Evolutionary conservation across 2,797 vertebrate species (phyloP).

Genomic region (Cyclura pinguis): DNA sequence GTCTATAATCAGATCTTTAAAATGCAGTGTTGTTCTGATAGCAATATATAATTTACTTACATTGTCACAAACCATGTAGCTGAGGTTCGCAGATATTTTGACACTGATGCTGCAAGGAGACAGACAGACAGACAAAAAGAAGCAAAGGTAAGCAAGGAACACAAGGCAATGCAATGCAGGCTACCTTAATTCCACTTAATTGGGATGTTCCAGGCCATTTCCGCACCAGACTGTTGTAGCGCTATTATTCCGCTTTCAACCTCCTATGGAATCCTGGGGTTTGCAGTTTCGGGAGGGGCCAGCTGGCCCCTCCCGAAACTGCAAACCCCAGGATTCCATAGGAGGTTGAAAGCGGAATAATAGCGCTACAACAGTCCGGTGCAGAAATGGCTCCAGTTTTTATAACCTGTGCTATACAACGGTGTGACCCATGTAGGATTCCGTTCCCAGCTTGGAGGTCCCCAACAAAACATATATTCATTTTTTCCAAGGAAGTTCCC

Average conservation of each 20-base stretch:
- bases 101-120: neutral
- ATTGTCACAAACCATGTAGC: constrained; percentile 14
- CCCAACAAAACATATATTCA: neutral
- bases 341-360: too few relatives aligned
- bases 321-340: neutral
- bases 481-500: neutral
- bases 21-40: too few relatives aligned
- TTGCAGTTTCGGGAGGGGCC: too few relatives aligned
- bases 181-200: neutral
- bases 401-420: neutral
- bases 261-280: too few relatives aligned
- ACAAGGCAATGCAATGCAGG: neutral
- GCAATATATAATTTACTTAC: constrained; percentile 12
- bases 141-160: neutral
- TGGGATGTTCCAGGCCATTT: neutral
- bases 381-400: too few relatives aligned
- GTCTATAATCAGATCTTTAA: too few relatives aligned
- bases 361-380: too few relatives aligned
- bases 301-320: too few relatives aligned
- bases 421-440: neutral
- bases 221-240: too few relatives aligned
- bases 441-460: neutral
- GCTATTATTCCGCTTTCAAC: too few relatives aligned
- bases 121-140: neutral
- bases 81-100: constrained; percentile 11